These are phyloP conservation scores for Caenorhabditis parvicauda DNA, from an alignment of 2,888 invertebrate genomes.

Conservation along the genomic window DNA sequence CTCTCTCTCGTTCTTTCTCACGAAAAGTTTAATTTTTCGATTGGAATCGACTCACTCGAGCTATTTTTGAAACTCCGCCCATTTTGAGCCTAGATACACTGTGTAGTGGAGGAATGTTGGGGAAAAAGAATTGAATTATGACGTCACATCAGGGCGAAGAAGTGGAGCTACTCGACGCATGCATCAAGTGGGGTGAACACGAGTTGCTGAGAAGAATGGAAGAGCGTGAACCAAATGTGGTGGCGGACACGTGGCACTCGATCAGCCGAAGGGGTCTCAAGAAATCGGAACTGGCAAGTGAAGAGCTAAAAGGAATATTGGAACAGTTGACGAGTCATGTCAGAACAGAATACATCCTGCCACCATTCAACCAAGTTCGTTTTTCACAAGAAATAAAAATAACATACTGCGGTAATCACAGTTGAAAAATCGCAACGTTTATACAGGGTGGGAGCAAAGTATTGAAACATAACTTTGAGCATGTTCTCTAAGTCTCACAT, in stretches of 20 bases:
- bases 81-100: no score
- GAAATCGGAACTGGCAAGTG: constrained; percentile 76
- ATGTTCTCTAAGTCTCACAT: no score
- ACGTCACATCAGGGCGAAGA: constrained; percentile 65
- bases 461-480: no score
- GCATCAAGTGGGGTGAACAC: constrained; percentile 85
- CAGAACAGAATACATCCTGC: constrained; percentile 84
- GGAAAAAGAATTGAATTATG: no score
- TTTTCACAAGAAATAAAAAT: no score
- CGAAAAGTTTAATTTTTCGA: no score
- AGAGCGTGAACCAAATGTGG: constrained; percentile 31
- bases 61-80: no score
- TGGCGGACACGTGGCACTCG: constrained; percentile 85
- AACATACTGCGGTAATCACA: neutral
- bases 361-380: constrained; percentile 69
- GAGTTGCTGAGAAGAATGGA: constrained; percentile 80
- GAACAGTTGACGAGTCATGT: constrained; percentile 67
- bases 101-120: no score
- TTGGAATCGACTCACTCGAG: no score
- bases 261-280: constrained; percentile 81
- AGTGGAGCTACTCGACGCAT: constrained; percentile 81
- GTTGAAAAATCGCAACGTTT: neutral
- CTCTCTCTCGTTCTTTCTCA: constrained; percentile 3
- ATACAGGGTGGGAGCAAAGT: no score
- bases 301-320: constrained; percentile 65